phyloP scores from a whole-genome alignment of 2,113 vertebrate species.

The Vulpes ferrilata region DNA sequence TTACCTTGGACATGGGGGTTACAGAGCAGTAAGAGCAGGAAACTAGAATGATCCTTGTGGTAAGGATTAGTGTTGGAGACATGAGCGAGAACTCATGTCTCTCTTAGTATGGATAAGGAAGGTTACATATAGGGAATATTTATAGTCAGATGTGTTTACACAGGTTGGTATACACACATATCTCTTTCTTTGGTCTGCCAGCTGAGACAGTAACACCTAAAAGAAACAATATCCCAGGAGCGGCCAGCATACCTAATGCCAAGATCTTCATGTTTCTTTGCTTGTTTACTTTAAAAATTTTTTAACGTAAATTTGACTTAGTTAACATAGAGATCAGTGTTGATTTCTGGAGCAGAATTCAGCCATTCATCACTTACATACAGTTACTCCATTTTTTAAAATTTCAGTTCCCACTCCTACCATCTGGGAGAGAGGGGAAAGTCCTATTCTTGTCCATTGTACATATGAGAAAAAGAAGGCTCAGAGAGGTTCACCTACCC shows the following conservation, averaged over 20 bases:
- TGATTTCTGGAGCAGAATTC: background rate
- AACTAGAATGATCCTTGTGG: background rate
- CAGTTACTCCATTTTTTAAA: background rate
- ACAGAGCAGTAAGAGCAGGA: background rate
- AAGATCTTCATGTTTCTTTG: background rate
- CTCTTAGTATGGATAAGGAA: background rate
- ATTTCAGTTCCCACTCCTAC: background rate
- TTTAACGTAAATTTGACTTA: background rate
- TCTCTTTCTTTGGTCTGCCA: background rate
- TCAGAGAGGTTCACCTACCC: background rate
- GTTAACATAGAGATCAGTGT: background rate
- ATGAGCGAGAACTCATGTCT: background rate
- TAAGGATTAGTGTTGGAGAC: background rate
- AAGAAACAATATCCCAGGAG: background rate
- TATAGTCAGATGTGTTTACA: background rate
- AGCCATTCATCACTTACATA: background rate
- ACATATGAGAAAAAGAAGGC: slow-evolving; percentile 26
- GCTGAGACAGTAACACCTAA: background rate
- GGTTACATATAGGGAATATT: background rate
- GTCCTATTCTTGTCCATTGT: background rate
- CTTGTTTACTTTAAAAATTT: background rate
- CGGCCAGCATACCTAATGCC: background rate
- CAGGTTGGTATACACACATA: background rate
- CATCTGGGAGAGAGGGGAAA: background rate
- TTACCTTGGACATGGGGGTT: background rate